Evolutionary conservation across 2,888 invertebrate genomes (phyloP).

Genomic region (Entomobrya multifasciata): DNA sequence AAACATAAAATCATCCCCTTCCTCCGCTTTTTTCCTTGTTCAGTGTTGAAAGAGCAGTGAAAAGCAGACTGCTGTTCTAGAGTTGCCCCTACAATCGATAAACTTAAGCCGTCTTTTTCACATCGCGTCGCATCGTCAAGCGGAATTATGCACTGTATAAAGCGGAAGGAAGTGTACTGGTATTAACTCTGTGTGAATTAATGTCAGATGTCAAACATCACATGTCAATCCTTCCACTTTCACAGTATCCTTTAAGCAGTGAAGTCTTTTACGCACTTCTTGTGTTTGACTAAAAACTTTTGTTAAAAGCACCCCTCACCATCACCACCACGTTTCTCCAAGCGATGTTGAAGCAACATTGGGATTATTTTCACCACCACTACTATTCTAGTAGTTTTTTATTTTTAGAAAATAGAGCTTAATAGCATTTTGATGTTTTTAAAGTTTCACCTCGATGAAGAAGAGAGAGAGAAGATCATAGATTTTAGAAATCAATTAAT

Average conservation of each 20-base stretch:
- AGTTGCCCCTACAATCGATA: constrained; percentile 64
- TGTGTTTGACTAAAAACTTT: background rate
- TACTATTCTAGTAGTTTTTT: constrained; percentile 81
- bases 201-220: constrained; percentile 73
- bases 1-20: constrained; percentile 18
- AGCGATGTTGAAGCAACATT: background rate
- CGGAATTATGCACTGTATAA: constrained; percentile 1
- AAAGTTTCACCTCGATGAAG: constrained; percentile 33
- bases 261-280: constrained; percentile 41
- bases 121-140: background rate
- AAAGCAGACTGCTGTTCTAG: constrained; percentile 35
- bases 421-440: constrained; percentile 73
- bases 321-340: background rate
- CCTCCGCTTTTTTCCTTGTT: constrained; percentile 29
- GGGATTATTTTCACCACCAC: background rate
- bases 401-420: constrained; percentile 29
- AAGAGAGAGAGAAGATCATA: background rate
- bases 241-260: constrained; percentile 43
- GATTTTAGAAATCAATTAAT: constrained; percentile 52
- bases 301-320: background rate
- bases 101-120: constrained; percentile 56
- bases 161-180: constrained; percentile 56
- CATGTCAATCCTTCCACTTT: constrained; percentile 66
- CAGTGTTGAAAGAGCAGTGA: constrained; percentile 12
- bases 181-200: constrained; percentile 71